Conservation (phyloP, 2,113 vertebrate species). For the Falcunculus frontatus region DNA sequence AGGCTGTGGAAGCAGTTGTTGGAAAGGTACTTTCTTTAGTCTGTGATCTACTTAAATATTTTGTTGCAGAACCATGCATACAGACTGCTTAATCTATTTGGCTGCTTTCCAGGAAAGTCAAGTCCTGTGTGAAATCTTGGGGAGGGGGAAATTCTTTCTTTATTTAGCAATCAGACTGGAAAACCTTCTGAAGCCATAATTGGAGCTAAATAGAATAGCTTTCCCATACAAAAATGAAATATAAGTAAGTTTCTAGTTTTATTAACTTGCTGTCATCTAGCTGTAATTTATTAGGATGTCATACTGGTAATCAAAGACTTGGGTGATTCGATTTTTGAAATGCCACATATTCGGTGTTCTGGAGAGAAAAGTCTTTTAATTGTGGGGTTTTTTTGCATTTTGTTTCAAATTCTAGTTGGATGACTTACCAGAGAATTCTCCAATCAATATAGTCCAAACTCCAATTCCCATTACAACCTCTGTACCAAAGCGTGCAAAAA, state of each 20-base stretch:
- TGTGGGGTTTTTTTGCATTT: background rate
- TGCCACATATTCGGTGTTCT: background rate
- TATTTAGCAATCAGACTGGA: background rate
- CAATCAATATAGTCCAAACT: conserved; percentile 97
- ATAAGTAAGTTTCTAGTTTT: background rate
- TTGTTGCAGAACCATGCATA: background rate
- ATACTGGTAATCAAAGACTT: background rate
- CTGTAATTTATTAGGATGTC: background rate
- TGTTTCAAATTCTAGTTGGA: conserved; percentile 79
- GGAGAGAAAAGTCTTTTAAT: background rate
- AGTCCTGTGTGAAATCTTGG: background rate
- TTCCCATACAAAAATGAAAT: background rate
- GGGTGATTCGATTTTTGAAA: background rate
- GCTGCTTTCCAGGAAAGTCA: background rate
- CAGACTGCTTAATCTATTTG: background rate
- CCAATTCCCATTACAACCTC: conserved; percentile 98
- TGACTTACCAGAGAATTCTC: conserved; percentile 93
- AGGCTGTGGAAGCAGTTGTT: background rate
- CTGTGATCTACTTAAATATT: background rate
- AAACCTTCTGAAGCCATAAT: background rate
- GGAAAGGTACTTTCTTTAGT: background rate
- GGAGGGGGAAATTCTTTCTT: background rate
- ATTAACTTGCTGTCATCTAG: background rate
- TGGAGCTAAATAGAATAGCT: background rate
- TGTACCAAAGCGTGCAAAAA: conserved; percentile 96